A percentile compares a stretch with the other conserved stretches of the same genome.
Conservation (phyloP, 2,113 vertebrate genomes). For the Cottus gobio region DNA sequence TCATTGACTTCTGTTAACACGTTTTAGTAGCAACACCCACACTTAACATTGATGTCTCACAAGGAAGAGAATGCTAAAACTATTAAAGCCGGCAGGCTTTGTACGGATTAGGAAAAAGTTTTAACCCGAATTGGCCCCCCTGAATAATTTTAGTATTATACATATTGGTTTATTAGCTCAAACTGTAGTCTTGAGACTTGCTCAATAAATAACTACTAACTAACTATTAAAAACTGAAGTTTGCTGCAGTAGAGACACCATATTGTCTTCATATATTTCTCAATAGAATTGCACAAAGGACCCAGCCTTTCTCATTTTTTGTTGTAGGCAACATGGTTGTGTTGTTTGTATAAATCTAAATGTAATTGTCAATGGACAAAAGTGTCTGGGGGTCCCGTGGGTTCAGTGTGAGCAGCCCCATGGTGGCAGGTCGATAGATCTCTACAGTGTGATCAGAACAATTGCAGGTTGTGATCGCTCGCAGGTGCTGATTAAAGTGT, state of each 20-base stretch:
- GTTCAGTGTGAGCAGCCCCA: neutral
- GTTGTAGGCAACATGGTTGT: neutral
- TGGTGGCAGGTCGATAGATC: neutral
- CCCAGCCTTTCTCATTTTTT: neutral
- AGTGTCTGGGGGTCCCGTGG: fast-evolving
- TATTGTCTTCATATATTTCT: neutral
- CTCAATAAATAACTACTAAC: neutral
- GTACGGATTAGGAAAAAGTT: neutral
- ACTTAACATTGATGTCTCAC: neutral
- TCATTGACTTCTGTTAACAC: neutral
- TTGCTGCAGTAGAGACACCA: neutral
- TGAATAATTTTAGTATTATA: neutral
- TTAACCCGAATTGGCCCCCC: neutral
- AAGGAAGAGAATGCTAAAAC: neutral
- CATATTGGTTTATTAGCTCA: neutral
- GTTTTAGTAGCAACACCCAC: neutral
- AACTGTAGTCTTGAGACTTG: neutral
- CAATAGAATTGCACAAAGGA: neutral
- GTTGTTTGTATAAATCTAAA: neutral
- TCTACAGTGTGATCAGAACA: neutral
- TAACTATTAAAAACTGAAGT: constrained; percentile 1
- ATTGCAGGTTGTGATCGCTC: neutral
- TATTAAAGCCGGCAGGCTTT: neutral
- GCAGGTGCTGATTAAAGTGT: neutral
- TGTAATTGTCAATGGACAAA: neutral